Conservation (phyloP, 2,113 vertebrate species). For the Menura novaehollandiae region DNA sequence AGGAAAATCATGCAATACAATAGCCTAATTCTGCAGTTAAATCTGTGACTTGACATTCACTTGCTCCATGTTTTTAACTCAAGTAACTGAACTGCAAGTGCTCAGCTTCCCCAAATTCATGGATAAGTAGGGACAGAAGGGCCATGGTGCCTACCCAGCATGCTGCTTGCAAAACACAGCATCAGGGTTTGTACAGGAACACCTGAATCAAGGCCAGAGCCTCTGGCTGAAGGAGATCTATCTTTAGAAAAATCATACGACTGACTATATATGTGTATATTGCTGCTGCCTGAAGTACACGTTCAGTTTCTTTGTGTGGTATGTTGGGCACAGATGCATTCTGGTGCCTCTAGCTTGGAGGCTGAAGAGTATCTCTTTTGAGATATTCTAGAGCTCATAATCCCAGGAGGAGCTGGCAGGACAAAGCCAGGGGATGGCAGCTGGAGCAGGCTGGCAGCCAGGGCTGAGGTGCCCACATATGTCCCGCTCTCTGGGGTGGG, state of each 20-base stretch:
- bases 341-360: neutral
- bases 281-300: neutral
- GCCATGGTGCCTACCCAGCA: neutral
- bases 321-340: neutral
- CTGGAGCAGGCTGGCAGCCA: neutral
- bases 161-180: neutral
- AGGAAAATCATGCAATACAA: neutral
- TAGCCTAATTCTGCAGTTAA: neutral
- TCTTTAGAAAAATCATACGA: neutral
- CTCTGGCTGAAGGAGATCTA: constrained; percentile 22
- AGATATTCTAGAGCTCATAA: neutral
- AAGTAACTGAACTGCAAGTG: neutral
- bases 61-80: neutral
- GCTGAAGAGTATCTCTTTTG: neutral
- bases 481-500: fast-evolving
- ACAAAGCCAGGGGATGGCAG: neutral
- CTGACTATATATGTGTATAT: neutral
- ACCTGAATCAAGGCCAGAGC: neutral
- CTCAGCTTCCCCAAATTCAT: neutral
- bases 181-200: neutral
- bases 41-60: neutral
- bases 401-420: neutral
- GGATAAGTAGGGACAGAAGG: neutral
- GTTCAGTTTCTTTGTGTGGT: neutral
- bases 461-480: neutral